Evolutionary conservation across 1,140 invertebrate species (phyloP).

Genomic region (Spodoptera frugiperda): DNA sequence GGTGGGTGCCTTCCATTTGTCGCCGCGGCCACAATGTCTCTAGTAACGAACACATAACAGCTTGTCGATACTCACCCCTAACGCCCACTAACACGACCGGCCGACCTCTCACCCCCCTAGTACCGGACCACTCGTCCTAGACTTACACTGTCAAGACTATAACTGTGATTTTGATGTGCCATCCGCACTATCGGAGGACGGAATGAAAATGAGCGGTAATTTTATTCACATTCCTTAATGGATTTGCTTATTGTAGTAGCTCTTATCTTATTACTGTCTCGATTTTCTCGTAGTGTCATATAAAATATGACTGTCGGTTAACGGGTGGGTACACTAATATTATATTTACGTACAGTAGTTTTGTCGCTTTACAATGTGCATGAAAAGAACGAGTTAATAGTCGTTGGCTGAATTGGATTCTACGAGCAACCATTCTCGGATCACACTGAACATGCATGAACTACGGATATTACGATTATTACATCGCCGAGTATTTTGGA

Average conservation of each 20-base stretch:
- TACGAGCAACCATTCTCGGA: slow-evolving; percentile 60
- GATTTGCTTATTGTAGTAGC: slow-evolving; percentile 84
- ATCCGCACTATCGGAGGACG: slow-evolving; percentile 75
- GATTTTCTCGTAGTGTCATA: slow-evolving; percentile 82
- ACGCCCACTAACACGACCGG: slow-evolving; percentile 62
- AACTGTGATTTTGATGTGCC: slow-evolving; percentile 76
- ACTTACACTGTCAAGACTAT: slow-evolving; percentile 64
- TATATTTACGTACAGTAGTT: slow-evolving; percentile 84
- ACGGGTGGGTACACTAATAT: slow-evolving; percentile 85
- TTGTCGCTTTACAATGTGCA: slow-evolving; percentile 85
- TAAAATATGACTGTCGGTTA: slow-evolving; percentile 77
- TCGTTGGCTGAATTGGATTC: slow-evolving; percentile 70
- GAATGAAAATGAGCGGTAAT: slow-evolving; percentile 77
- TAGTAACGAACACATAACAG: slow-evolving; percentile 61
- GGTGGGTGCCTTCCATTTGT: slow-evolving; percentile 50
- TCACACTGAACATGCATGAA: slow-evolving; percentile 72
- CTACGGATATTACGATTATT: slow-evolving; percentile 63
- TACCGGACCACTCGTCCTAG: slow-evolving; percentile 51
- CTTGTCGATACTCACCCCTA: slow-evolving; percentile 63
- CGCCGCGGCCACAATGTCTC: slow-evolving; percentile 4
- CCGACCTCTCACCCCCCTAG: slow-evolving; percentile 49
- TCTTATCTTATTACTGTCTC: slow-evolving; percentile 83
- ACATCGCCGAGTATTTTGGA: slow-evolving; percentile 74
- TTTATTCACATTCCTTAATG: slow-evolving; percentile 81
- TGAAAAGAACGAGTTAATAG: slow-evolving; percentile 74